phyloP scores from a whole-genome alignment of 2,113 vertebrate species.

The Ameiurus melas region DNA sequence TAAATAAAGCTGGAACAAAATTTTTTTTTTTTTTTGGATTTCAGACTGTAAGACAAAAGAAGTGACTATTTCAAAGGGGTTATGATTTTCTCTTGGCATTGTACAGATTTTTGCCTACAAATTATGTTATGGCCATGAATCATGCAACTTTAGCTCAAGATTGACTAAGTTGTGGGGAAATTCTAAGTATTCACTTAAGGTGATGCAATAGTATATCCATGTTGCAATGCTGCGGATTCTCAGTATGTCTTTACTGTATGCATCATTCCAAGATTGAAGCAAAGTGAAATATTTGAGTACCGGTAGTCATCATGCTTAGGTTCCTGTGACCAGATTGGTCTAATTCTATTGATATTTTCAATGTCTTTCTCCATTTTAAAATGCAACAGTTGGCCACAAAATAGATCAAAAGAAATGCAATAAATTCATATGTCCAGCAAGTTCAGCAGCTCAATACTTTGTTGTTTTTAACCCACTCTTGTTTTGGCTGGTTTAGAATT shows the following conservation, averaged over 20 bases:
- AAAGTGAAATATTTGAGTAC: not conserved
- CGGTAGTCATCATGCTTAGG: not conserved
- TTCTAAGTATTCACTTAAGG: not conserved
- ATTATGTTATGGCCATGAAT: not conserved
- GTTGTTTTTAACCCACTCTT: not conserved
- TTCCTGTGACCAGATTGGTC: not conserved
- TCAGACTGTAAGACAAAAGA: no score
- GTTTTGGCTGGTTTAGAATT: constrained; percentile 74
- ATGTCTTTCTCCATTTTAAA: not conserved
- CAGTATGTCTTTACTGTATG: not conserved
- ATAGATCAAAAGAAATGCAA: not conserved
- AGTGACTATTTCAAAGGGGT: no score
- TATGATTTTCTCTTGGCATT: no score
- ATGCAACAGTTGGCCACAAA: not conserved
- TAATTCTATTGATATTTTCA: not conserved
- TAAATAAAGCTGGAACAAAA: no score
- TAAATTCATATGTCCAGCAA: not conserved
- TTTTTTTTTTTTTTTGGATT: no score
- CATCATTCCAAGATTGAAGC: not conserved
- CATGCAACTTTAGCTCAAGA: not conserved
- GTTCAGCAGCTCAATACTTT: not conserved
- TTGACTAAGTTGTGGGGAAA: not conserved
- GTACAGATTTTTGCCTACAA: not conserved
- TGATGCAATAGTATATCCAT: not conserved
- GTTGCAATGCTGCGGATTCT: not conserved